Conservation (phyloP, 2,797 vertebrate species). For the Sparus aurata region DNA sequence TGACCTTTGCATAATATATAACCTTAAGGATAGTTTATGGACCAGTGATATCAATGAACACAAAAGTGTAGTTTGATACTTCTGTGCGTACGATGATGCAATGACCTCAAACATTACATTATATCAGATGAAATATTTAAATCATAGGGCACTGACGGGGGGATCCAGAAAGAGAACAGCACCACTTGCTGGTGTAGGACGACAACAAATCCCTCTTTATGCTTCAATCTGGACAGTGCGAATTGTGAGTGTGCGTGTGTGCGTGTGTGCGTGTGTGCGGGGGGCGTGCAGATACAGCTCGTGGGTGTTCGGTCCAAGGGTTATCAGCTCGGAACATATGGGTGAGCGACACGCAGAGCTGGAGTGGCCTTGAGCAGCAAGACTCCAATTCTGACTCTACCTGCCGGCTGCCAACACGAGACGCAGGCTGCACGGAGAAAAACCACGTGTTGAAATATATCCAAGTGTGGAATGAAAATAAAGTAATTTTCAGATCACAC, state of each 20-base stretch:
- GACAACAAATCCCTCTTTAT: neutral
- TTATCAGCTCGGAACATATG: neutral
- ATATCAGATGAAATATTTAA: too few relatives aligned
- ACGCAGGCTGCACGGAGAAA: too few relatives aligned
- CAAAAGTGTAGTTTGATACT: neutral
- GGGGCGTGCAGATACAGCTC: neutral
- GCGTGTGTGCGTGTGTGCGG: conserved; percentile 3
- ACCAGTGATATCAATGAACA: too few relatives aligned
- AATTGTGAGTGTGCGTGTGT: too few relatives aligned
- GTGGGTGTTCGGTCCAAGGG: conserved; percentile 6
- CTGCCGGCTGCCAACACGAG: neutral
- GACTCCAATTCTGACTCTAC: neutral
- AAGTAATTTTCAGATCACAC: neutral
- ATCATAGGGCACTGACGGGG: neutral
- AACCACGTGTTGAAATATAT: neutral
- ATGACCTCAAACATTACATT: neutral
- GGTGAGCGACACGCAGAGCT: neutral
- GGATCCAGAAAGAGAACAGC: conserved; percentile 11
- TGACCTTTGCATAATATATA: too few relatives aligned
- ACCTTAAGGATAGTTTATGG: neutral
- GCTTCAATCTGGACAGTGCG: neutral
- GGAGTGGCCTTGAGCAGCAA: neutral
- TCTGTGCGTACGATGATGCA: neutral
- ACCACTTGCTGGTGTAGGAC: conserved; percentile 15
- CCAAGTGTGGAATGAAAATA: neutral